These are phyloP conservation scores for Serilophus lunatus DNA, from an alignment of 2,113 vertebrate genomes.

Conservation along the genomic window DNA sequence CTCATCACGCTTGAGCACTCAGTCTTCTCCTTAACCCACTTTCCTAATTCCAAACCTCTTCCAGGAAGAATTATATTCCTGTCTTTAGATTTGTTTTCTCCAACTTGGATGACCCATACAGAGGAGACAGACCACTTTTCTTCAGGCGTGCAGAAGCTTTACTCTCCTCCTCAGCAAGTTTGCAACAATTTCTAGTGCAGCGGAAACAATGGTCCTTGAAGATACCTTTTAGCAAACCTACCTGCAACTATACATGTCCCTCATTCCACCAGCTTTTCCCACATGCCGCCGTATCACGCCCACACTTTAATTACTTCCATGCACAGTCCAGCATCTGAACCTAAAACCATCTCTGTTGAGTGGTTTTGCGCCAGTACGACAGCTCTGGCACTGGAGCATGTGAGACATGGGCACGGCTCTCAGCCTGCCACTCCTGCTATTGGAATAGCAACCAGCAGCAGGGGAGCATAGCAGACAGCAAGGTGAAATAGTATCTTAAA, in stretches of 20 bases:
- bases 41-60: background rate
- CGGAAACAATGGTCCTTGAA: background rate
- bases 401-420: background rate
- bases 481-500: background rate
- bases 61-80: background rate
- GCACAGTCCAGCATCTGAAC: background rate
- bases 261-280: background rate
- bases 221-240: background rate
- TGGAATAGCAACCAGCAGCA: background rate
- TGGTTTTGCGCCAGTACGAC: background rate
- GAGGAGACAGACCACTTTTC: background rate
- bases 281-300: rapidly evolving
- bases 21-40: background rate
- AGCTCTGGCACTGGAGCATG: background rate
- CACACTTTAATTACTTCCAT: background rate
- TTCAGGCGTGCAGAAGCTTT: background rate
- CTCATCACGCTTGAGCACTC: background rate
- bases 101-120: background rate
- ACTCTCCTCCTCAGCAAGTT: background rate
- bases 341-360: background rate
- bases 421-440: background rate
- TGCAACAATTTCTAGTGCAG: background rate
- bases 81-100: background rate
- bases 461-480: background rate
- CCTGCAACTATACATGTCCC: rapidly evolving